Base-by-base conservation (phyloP, 1,140 invertebrate species). In the Pinna nobilis region DNA sequence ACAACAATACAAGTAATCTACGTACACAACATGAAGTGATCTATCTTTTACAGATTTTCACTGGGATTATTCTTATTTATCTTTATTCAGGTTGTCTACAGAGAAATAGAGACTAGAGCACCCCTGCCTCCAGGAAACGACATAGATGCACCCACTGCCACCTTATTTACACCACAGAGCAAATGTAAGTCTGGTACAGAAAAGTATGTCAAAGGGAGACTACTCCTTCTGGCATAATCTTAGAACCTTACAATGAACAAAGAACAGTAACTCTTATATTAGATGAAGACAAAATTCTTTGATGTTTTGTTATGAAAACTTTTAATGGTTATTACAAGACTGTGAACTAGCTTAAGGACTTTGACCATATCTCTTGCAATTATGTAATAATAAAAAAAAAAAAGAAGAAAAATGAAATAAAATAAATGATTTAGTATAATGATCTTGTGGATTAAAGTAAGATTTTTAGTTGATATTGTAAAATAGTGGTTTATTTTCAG, bases 121-220 rank as follows among this genome's bases (percentile, higher is more conserved):
- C 82, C 82, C 23, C 41, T 63, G 20, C 78, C 79, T 1, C 67
- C 76, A 37, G 37, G 71, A 49, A 74, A 82, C 3, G 63, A 77
- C 20, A 61, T 78, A 15, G 74, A 79, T 49, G 70, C 71, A 59
- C 74, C 84, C 20, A 79, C 78, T 6, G 74, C 74, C 11, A 67
- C 82, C 5, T 61, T 86, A 15, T 87, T 84, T 53, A 78, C 74
- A 35, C 66, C 77, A 39, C 80, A 82, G 64, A 87, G 83, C 70
- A 85, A 83, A 79, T 87, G 80, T 82, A 72, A 78, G 78, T 70
- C 9, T 6, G 20, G 3, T 69, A 25, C 28, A 69, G 2, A 7
- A 23, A 28, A 37, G 11, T 28, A 13, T 41, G 15, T 57, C 0
- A 15, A 28, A 18, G 28, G 35, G 23, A 30, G 23, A 44, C 20